Evolutionary conservation across 2,888 invertebrate genomes (phyloP).

Genomic region (Entomobrya multifasciata): DNA sequence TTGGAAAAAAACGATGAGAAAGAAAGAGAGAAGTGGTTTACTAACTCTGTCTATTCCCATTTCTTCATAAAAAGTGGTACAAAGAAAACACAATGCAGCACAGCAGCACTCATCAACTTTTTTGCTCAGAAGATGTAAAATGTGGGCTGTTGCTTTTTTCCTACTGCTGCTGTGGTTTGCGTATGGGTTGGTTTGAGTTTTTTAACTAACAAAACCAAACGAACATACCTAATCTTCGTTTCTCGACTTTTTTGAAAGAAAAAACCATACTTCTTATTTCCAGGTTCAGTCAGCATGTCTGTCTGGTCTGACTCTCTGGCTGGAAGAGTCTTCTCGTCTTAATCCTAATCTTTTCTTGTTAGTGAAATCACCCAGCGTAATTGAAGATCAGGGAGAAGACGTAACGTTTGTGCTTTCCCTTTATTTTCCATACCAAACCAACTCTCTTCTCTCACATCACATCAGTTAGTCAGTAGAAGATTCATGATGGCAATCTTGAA

Average conservation of each 20-base stretch:
- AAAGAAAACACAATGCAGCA: background rate
- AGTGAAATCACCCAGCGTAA: slow-evolving; percentile 49
- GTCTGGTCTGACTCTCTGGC: too few relatives aligned
- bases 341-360: slow-evolving; percentile 51
- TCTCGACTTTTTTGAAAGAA: slow-evolving; percentile 21
- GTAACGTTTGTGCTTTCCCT: background rate
- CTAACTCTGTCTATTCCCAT: slow-evolving; percentile 12
- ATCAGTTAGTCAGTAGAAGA: too few relatives aligned
- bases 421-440: too few relatives aligned
- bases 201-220: slow-evolving; percentile 11
- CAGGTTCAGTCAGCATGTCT: too few relatives aligned
- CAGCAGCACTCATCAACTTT: slow-evolving; percentile 18
- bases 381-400: background rate
- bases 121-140: too few relatives aligned
- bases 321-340: background rate
- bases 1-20: too few relatives aligned
- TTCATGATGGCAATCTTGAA: background rate
- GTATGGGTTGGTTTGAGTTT: background rate
- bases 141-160: too few relatives aligned
- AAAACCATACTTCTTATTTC: too few relatives aligned
- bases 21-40: background rate
- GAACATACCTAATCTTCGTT: slow-evolving; percentile 23
- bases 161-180: background rate
- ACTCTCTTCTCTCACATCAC: too few relatives aligned
- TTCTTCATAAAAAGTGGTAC: slow-evolving; percentile 8